Evolutionary conservation across 1,140 invertebrate species (phyloP).

Genomic region (Heliconius himera): DNA sequence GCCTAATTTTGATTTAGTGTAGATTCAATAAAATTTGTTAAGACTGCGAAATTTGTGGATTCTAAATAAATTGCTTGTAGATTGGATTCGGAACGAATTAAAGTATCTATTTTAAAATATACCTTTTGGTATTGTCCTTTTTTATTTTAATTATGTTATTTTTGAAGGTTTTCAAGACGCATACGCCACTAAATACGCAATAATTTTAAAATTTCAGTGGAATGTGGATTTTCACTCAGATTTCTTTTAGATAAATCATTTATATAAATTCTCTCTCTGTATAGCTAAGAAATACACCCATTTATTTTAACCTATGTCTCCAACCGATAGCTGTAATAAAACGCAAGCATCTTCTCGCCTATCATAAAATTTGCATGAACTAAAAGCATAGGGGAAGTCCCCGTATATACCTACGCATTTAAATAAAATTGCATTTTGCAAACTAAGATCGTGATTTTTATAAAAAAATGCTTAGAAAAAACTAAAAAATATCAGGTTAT

Average conservation of each 20-base stretch:
- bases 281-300: not conserved
- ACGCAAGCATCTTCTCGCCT: slow-evolving; percentile 24
- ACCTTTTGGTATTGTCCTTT: too few relatives aligned
- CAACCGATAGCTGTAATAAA: slow-evolving; percentile 31
- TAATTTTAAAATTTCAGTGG: too few relatives aligned
- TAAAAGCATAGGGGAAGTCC: slow-evolving; percentile 25
- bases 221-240: too few relatives aligned
- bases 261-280: not conserved
- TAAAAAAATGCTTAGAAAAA: not conserved
- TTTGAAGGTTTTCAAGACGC: too few relatives aligned
- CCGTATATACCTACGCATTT: not conserved
- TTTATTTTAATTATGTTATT: too few relatives aligned
- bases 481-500: too few relatives aligned
- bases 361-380: slow-evolving; percentile 45
- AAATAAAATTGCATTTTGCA: not conserved
- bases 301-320: slow-evolving; percentile 5
- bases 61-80: not conserved
- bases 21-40: not conserved
- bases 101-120: not conserved
- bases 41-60: not conserved
- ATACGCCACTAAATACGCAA: too few relatives aligned
- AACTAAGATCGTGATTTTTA: not conserved
- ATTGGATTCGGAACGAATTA: not conserved
- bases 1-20: not conserved
- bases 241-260: not conserved